Evolutionary conservation across 2,113 vertebrate species (phyloP).

Genomic region (Polypterus senegalus): DNA sequence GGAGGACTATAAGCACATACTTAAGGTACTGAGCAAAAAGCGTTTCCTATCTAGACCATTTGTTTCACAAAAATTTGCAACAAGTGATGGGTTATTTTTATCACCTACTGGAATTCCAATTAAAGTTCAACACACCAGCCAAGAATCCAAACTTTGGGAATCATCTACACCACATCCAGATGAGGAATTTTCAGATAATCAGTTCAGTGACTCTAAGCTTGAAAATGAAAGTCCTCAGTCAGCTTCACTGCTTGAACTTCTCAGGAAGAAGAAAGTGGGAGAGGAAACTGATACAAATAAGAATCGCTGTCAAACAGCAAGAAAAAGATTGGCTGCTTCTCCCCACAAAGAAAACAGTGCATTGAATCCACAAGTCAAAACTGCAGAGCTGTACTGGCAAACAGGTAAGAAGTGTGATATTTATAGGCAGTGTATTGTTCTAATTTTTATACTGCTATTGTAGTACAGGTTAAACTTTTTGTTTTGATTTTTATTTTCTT

Average conservation of each 20-base stretch:
- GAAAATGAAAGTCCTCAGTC: conserved; percentile 58
- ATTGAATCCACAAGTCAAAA: conserved; percentile 58
- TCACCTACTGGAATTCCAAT: conserved; percentile 63
- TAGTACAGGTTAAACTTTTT: too few relatives aligned
- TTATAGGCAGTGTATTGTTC: too few relatives aligned
- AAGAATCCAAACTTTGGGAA: conserved; percentile 64
- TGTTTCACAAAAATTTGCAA: conserved; percentile 63
- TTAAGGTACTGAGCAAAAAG: conserved; percentile 77
- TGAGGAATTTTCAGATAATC: conserved; percentile 51
- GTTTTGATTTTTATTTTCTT: too few relatives aligned
- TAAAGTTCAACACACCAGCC: conserved; percentile 65
- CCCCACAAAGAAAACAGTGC: conserved; percentile 61
- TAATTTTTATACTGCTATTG: too few relatives aligned
- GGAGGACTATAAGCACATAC: conserved; percentile 67
- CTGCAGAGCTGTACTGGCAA: conserved; percentile 65
- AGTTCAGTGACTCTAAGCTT: conserved; percentile 56
- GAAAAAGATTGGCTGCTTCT: conserved; percentile 64
- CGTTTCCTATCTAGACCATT: conserved; percentile 60
- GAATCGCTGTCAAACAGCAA: conserved; percentile 58
- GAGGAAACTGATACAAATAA: conserved; percentile 61
- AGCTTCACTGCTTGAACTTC: conserved; percentile 74
- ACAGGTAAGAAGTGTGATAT: conserved; percentile 54
- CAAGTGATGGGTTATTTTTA: conserved; percentile 58
- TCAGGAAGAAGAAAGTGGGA: conserved; percentile 66
- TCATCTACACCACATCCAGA: conserved; percentile 54